Conservation (phyloP, 64 coral and sea anemone species). For the Acropora tenuis region DNA sequence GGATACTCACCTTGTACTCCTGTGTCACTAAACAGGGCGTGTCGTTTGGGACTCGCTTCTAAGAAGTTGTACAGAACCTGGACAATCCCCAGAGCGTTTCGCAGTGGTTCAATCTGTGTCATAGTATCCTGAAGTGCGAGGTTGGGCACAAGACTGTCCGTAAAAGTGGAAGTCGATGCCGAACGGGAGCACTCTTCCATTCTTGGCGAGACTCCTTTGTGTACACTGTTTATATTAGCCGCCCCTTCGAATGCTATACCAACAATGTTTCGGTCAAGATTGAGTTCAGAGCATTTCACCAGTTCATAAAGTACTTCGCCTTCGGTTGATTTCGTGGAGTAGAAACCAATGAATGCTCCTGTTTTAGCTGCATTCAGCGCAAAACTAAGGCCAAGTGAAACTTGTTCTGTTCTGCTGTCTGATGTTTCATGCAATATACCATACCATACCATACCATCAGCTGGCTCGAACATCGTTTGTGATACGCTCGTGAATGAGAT, state of each 20-base stretch:
- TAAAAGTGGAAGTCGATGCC: conserved; percentile 42
- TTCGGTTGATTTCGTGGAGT: no score
- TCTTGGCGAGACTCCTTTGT: conserved; percentile 22
- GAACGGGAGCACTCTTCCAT: conserved; percentile 12
- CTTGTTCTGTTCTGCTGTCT: no score
- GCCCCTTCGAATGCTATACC: conserved; percentile 19
- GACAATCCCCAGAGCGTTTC: conserved; percentile 24
- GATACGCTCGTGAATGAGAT: conserved; percentile 26
- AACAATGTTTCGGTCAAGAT: conserved; percentile 51
- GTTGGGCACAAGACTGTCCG: conserved; percentile 32
- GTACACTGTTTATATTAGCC: conserved; percentile 28
- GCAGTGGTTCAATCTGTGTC: conserved; percentile 18
- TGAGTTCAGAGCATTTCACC: background rate
- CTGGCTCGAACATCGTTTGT: conserved; percentile 14
- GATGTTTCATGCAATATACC: background rate
- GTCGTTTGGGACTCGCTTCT: conserved; percentile 43
- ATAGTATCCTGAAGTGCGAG: conserved; percentile 30
- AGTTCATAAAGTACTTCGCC: no score
- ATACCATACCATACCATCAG: conserved; percentile 35
- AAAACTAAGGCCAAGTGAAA: no score
- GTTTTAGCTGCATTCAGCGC: no score
- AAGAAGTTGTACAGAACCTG: conserved; percentile 41
- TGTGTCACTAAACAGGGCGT: conserved; percentile 26
- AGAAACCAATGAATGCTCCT: no score
- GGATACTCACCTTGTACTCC: conserved; percentile 21